These are phyloP conservation scores for Spodoptera exigua DNA, from an alignment of 2,888 invertebrate species.

Conservation along the genomic window DNA sequence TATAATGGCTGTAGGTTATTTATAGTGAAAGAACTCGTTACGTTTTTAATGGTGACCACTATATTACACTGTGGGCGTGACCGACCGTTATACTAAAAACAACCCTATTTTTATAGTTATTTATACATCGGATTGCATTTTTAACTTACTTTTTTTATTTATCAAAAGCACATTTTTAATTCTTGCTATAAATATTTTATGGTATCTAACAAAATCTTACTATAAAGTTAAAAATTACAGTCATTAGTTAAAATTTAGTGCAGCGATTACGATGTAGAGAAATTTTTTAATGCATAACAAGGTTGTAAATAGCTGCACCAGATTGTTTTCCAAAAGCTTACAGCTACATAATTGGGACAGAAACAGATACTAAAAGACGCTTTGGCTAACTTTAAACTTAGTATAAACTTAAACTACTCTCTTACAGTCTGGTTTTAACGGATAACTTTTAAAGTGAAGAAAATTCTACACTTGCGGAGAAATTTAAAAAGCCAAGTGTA, in stretches of 20 bases:
- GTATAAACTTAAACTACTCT: conserved; percentile 19
- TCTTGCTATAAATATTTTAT: conserved; percentile 55
- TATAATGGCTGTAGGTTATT: conserved; percentile 82
- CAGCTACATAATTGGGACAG: conserved; percentile 22
- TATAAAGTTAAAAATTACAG: conserved; percentile 49
- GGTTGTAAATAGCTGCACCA: conserved; percentile 7
- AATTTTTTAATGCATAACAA: conserved; percentile 20
- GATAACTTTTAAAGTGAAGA: conserved; percentile 35
- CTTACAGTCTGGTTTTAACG: conserved; percentile 16
- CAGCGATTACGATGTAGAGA: conserved; percentile 29
- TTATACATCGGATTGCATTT: conserved; percentile 65
- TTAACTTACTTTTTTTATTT: conserved; percentile 55
- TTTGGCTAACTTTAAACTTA: conserved; percentile 22
- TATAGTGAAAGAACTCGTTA: conserved; percentile 83
- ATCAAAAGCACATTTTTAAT: conserved; percentile 42
- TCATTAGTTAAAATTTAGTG: conserved; percentile 49
- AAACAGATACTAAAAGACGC: conserved; percentile 16
- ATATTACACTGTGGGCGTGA: conserved; percentile 82
- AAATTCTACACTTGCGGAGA: conserved; percentile 21
- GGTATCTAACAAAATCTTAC: conserved; percentile 48
- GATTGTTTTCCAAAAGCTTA: conserved; percentile 30
- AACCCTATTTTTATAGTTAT: conserved; percentile 71
- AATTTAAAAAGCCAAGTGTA: conserved; percentile 48
- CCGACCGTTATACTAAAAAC: conserved; percentile 68
- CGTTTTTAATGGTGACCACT: conserved; percentile 85